Percentiles rank a stretch among this genome's conserved stretches.
phyloP scores from a whole-genome alignment of 2,888 invertebrate species.

The Tupiocoris notatus region DNA sequence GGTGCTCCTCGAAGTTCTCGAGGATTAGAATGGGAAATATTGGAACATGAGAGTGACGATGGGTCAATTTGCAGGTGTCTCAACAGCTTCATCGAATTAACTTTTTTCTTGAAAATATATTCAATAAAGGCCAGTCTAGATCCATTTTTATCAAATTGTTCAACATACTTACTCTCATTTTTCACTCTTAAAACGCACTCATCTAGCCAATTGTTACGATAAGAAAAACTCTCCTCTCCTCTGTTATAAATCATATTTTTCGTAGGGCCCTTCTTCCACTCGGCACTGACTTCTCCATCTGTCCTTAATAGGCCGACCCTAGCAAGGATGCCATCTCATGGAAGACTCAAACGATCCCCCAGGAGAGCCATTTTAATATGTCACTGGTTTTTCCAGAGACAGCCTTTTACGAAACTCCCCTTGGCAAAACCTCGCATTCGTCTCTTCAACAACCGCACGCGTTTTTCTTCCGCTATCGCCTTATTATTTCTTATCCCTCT shows the following conservation, averaged over 20 bases:
- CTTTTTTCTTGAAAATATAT: no score
- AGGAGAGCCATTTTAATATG: constrained; percentile 48
- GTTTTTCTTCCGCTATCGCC: background rate
- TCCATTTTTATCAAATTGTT: no score
- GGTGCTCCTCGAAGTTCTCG: no score
- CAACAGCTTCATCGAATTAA: no score
- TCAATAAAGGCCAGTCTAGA: no score
- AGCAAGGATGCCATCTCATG: constrained; percentile 11
- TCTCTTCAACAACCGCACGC: constrained; percentile 12
- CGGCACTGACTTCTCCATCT: no score
- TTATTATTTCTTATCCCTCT: constrained; percentile 3
- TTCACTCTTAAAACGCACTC: no score
- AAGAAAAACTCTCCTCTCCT: constrained; percentile 11
- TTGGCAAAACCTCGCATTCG: background rate
- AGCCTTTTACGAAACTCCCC: background rate
- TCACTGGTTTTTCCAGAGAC: constrained; percentile 42
- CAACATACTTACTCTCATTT: no score
- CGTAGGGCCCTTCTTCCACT: constrained; percentile 17
- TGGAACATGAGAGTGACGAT: no score
- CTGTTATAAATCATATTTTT: constrained; percentile 20
- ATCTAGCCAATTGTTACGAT: constrained; percentile 30
- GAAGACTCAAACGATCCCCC: constrained; percentile 40
- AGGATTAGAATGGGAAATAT: no score
- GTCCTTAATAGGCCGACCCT: constrained; percentile 14
- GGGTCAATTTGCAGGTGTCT: no score